Percentiles rank a stretch among this genome's conserved stretches.
phyloP scores from a whole-genome alignment of 1,140 invertebrate genomes.

The Caerostris extrusa region DNA sequence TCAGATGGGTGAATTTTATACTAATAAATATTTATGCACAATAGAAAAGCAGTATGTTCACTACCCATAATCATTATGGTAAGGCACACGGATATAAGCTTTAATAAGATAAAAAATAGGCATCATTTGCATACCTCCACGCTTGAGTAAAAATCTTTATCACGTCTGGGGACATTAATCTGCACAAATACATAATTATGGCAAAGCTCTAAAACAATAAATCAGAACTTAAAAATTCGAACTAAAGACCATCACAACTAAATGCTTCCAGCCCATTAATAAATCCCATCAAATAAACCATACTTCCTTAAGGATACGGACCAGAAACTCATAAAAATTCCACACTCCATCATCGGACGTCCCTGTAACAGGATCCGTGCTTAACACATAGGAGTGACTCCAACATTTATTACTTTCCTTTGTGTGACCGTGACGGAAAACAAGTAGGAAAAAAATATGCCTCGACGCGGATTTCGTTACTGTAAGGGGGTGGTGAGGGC shows the following conservation, averaged over 20 bases:
- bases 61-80: too few relatives aligned
- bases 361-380: constrained; percentile 1
- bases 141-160: background rate
- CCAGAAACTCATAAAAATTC: constrained; percentile 67
- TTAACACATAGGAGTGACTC: constrained; percentile 35
- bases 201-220: background rate
- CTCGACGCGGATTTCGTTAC: background rate
- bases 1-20: too few relatives aligned
- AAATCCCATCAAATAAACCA: constrained; percentile 57
- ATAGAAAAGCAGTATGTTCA: too few relatives aligned
- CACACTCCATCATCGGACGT: constrained; percentile 52
- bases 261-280: constrained; percentile 45
- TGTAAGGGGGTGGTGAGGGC: constrained; percentile 41
- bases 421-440: constrained; percentile 58
- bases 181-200: background rate
- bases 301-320: constrained; percentile 44
- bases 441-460: background rate
- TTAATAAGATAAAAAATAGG: too few relatives aligned
- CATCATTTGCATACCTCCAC: too few relatives aligned
- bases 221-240: background rate
- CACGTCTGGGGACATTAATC: background rate
- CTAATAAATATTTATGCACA: too few relatives aligned
- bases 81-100: too few relatives aligned
- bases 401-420: constrained; percentile 57
- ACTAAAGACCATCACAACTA: background rate